Base-by-base conservation (phyloP, 2,113 vertebrate genomes). In the Megaptera novaeangliae region DNA sequence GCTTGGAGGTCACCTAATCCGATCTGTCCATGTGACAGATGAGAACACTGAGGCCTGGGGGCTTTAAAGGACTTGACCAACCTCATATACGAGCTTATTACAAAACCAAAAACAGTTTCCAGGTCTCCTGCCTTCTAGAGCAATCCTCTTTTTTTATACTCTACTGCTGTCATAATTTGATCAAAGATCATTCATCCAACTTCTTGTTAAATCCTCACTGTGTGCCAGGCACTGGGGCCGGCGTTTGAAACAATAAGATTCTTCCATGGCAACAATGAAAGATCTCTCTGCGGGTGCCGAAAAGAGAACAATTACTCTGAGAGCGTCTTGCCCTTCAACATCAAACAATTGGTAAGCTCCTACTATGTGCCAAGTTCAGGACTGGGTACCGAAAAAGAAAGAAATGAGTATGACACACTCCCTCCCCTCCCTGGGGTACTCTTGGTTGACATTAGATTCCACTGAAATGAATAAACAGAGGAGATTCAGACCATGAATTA, bases 401-500 rank as follows among this genome's bases (percentile, higher is more conserved):
- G 11, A 75, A 91, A 63, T 23, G 44, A 44, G 55, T 41, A 46
- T 31, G 41, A 86, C 31, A 25, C 4, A 39, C 31, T 83, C 55
- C 59, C 39, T 83, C 77, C 17, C 36, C 34, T 66, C 59, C 49
- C 57, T 69, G 75, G 69, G 34, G 25, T 61, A 34, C 20, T 89
- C 49, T 72, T 64, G 21, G 64, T 23, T 97, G 91, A 95, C 94
- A 93, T 78, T 57, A 89, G 90, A 94, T 80, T 94, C 94, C 64
- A 75, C 75, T 17, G 39, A 93, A 80, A 92, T 46, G 64, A 78
- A 97, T 97, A 97, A 97, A 98, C 94, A 96, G 83, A 88, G 44
- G 95, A 96, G 82, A 91, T 57, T 80, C 91, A 68, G 77, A 84
- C 89, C 78, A 64, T 81, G 96, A 97, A 83, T 96, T 95, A 97